Conservation (phyloP, 2,888 invertebrate species). For the Orchestes rusci region DNA sequence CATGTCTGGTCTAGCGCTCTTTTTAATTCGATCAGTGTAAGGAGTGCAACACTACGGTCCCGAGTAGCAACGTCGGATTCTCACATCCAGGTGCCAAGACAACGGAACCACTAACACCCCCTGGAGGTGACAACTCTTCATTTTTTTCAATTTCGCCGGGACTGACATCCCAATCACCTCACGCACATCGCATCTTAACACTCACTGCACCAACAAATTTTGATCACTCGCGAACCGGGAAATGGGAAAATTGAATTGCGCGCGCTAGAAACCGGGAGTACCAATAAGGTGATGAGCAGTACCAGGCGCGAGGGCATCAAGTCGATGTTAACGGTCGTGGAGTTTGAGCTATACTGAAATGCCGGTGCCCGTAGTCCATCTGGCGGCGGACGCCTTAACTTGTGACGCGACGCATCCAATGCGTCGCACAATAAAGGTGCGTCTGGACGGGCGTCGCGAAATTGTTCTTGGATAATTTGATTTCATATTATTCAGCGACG, state of each 20-base stretch:
- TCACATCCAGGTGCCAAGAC: slow-evolving; percentile 37
- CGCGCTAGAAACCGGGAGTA: slow-evolving; percentile 10
- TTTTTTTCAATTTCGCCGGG: slow-evolving; percentile 33
- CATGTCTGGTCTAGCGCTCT: slow-evolving; percentile 37
- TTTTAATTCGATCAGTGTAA: slow-evolving; percentile 20
- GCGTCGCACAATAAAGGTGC: slow-evolving; percentile 11
- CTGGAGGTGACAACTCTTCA: slow-evolving; percentile 38
- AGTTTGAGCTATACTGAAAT: slow-evolving; percentile 42
- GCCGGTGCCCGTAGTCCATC: slow-evolving; percentile 34
- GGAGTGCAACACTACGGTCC: slow-evolving; percentile 33
- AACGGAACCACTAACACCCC: slow-evolving; percentile 30
- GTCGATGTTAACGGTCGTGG: slow-evolving; percentile 37
- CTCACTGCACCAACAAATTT: slow-evolving; percentile 1
- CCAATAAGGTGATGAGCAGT: slow-evolving; percentile 18
- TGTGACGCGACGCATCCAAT: slow-evolving; percentile 19
- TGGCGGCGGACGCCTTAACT: slow-evolving; percentile 38
- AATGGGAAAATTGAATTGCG: slow-evolving; percentile 7
- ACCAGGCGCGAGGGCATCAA: slow-evolving; percentile 24
- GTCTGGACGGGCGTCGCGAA: slow-evolving; percentile 18
- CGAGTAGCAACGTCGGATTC: slow-evolving; percentile 34
- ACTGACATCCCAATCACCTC: slow-evolving; percentile 28
- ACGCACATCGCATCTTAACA: slow-evolving; percentile 21
- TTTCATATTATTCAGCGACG: slow-evolving; percentile 4
- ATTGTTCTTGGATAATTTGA: too few relatives aligned
- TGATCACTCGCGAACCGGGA: slow-evolving; percentile 1